Conservation (phyloP, 2,888 invertebrate species). For the Drosophila aldrichi region DNA sequence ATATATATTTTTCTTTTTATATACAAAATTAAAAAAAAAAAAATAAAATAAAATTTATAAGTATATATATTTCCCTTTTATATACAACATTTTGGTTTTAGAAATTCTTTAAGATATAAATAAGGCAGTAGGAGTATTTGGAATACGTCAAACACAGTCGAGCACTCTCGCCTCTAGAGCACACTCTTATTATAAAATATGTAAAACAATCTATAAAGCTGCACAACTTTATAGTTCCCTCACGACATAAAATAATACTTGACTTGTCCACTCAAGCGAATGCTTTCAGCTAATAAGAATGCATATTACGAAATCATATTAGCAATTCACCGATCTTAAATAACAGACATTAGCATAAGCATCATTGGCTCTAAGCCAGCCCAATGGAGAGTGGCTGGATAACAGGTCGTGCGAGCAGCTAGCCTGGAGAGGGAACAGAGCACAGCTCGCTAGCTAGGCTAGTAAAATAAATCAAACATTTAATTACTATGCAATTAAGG, state of each 20-base stretch:
- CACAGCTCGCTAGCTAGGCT: neutral
- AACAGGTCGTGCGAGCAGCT: constrained; percentile 27
- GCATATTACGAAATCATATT: constrained; percentile 41
- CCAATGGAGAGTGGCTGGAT: constrained; percentile 9
- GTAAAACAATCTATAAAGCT: neutral
- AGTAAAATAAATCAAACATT: constrained; percentile 74
- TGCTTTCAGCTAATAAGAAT: constrained; percentile 34
- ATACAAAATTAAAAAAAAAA: too few species aligned
- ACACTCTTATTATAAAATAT: neutral
- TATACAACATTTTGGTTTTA: too few species aligned
- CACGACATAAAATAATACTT: constrained; percentile 23
- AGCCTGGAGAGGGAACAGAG: neutral
- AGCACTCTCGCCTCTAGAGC: neutral
- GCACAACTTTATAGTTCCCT: neutral
- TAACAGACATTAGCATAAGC: constrained; percentile 56
- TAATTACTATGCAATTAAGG: constrained; percentile 77
- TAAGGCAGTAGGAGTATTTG: too few species aligned
- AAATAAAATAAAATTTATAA: too few species aligned
- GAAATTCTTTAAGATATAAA: too few species aligned
- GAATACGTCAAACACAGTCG: too few species aligned
- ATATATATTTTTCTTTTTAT: too few species aligned
- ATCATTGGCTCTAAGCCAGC: neutral
- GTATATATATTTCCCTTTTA: too few species aligned
- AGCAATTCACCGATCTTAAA: constrained; percentile 26
- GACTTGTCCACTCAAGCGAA: constrained; percentile 14